Conservation (phyloP, 2,113 vertebrate species). For the Callochromis pleurospilus region DNA sequence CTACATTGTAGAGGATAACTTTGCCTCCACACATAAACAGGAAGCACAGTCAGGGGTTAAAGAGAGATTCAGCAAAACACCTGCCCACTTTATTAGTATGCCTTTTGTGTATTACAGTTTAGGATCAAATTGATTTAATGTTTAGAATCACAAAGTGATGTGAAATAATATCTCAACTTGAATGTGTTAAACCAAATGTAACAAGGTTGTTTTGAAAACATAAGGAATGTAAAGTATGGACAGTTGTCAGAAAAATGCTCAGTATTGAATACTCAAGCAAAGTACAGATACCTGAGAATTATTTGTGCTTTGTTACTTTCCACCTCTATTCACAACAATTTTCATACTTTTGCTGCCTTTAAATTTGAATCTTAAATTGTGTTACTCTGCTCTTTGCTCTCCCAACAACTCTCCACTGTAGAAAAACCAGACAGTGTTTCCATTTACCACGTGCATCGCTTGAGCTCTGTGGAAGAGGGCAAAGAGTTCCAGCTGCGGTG, state of each 20-base stretch:
- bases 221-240: not conserved
- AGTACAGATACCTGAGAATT: not conserved
- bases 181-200: not conserved
- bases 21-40: not conserved
- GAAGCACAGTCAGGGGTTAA: not conserved
- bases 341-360: not conserved
- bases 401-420: not conserved
- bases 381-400: not conserved
- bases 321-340: not conserved
- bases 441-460: not conserved
- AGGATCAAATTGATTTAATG: not conserved
- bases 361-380: not conserved
- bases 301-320: not conserved
- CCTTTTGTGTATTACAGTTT: not conserved
- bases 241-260: not conserved
- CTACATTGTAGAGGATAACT: not conserved
- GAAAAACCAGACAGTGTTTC: conserved; percentile 57
- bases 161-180: not conserved
- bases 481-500: conserved; percentile 57
- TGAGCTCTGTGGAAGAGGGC: conserved; percentile 7
- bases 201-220: not conserved
- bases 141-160: rapidly evolving
- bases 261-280: not conserved
- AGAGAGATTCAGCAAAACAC: not conserved
- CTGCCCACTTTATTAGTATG: not conserved